phyloP scores from a whole-genome alignment of 2,113 vertebrate genomes.

The Chrysochloris asiatica region DNA sequence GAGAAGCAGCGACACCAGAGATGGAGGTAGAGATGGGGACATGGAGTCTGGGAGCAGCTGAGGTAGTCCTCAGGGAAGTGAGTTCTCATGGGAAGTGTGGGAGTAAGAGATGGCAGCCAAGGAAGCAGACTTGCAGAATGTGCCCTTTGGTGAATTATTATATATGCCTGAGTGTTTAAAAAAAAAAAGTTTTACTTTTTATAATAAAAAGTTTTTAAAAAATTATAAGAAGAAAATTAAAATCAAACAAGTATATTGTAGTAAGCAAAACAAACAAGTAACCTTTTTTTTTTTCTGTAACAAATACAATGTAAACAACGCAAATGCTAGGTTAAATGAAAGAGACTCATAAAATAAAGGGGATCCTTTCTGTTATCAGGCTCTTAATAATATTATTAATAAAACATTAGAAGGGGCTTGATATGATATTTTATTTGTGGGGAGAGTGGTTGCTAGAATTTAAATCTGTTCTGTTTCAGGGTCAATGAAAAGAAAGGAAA shows the following conservation, averaged over 20 bases:
- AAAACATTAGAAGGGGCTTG: background rate
- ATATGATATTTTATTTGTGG: background rate
- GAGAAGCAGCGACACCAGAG: too few relatives aligned
- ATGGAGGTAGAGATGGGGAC: too few relatives aligned
- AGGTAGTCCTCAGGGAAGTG: too few relatives aligned
- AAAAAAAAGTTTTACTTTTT: too few relatives aligned
- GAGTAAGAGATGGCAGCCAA: too few relatives aligned
- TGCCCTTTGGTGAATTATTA: too few relatives aligned
- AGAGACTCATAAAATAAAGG: background rate
- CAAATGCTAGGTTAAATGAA: background rate
- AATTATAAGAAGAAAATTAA: too few relatives aligned
- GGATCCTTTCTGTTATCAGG: background rate
- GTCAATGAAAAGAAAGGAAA: background rate
- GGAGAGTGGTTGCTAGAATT: background rate
- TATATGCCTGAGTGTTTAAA: too few relatives aligned
- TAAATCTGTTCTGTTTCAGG: background rate
- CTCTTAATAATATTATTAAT: conserved; percentile 5
- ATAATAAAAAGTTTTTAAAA: too few relatives aligned
- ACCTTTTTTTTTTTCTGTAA: background rate
- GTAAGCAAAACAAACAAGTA: background rate
- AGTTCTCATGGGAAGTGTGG: too few relatives aligned
- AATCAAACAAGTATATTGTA: background rate
- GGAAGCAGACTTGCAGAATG: too few relatives aligned
- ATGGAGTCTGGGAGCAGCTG: too few relatives aligned
- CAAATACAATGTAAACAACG: background rate